These are phyloP conservation scores for Nothocercus nigrocapillus DNA, from an alignment of 2,113 vertebrate genomes.

Conservation along the genomic window DNA sequence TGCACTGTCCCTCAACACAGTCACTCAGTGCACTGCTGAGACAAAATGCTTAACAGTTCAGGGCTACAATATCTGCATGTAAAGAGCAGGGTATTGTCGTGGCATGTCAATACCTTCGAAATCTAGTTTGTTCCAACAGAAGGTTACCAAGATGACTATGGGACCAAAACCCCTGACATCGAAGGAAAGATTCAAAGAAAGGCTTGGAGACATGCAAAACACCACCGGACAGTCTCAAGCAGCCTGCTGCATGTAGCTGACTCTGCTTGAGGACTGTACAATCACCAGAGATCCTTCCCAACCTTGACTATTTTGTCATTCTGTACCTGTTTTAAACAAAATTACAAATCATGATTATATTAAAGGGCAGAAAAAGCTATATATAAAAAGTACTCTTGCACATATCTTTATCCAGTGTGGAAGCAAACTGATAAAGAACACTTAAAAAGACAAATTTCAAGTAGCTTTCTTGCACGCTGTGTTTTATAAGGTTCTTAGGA, in stretches of 20 bases:
- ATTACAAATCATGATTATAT: background rate
- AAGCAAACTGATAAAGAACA: background rate
- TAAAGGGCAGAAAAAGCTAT: background rate
- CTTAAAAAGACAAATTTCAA: background rate
- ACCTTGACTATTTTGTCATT: background rate
- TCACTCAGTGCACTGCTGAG: background rate
- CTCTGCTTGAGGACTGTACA: background rate
- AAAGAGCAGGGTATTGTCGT: background rate
- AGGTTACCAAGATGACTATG: background rate
- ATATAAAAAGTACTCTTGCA: background rate
- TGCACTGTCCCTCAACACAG: accelerated
- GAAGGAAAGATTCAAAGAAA: background rate
- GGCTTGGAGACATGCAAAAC: background rate
- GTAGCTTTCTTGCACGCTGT: background rate
- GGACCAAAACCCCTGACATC: background rate
- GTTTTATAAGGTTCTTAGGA: background rate
- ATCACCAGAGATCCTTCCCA: background rate
- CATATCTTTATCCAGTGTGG: accelerated
- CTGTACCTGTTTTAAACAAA: background rate
- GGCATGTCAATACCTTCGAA: background rate
- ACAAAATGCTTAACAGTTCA: background rate
- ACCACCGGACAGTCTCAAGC: background rate
- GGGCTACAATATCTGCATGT: background rate
- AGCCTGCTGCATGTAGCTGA: accelerated
- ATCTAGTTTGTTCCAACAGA: background rate